Conservation (phyloP, 2,888 invertebrate species). For the Morpho helenor region DNA sequence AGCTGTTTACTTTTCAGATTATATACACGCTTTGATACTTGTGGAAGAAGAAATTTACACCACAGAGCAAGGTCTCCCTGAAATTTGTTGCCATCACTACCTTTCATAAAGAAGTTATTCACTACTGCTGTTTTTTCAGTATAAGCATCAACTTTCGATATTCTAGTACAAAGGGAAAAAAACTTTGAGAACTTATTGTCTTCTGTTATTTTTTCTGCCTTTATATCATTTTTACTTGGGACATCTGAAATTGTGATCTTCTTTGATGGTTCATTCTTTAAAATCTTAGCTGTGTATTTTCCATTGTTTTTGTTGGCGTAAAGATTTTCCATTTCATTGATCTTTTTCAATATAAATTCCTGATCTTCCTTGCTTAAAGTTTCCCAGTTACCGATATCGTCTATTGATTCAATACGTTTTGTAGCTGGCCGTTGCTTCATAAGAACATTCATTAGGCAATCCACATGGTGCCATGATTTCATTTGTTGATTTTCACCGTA, state of each 20-base stretch:
- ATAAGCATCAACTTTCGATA: conserved; percentile 88
- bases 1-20: conserved; percentile 96
- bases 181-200: conserved; percentile 90
- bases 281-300: conserved; percentile 61
- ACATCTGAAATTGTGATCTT: conserved; percentile 1
- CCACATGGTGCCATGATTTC: conserved; percentile 91
- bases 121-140: conserved; percentile 88
- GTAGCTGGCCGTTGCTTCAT: conserved; percentile 89
- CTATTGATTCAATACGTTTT: conserved; percentile 87
- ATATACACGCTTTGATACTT: conserved; percentile 90
- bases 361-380: conserved; percentile 83
- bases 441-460: conserved; percentile 89
- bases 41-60: conserved; percentile 91
- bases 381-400: conserved; percentile 89
- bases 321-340: conserved; percentile 80
- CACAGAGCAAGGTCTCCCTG: conserved; percentile 88
- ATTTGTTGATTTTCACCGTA: conserved; percentile 85
- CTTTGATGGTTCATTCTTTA: conserved; percentile 46
- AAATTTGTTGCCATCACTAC: conserved; percentile 81
- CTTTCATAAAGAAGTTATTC: conserved; percentile 82
- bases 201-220: conserved; percentile 44
- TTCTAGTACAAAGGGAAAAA: conserved; percentile 85
- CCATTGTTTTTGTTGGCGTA: conserved; percentile 73
- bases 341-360: conserved; percentile 79
- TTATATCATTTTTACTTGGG: conserved; percentile 26